Percentiles rank a stretch among this genome's conserved stretches.
Conservation (phyloP, 2,797 vertebrate species). For the Eulemur mongoz region DNA sequence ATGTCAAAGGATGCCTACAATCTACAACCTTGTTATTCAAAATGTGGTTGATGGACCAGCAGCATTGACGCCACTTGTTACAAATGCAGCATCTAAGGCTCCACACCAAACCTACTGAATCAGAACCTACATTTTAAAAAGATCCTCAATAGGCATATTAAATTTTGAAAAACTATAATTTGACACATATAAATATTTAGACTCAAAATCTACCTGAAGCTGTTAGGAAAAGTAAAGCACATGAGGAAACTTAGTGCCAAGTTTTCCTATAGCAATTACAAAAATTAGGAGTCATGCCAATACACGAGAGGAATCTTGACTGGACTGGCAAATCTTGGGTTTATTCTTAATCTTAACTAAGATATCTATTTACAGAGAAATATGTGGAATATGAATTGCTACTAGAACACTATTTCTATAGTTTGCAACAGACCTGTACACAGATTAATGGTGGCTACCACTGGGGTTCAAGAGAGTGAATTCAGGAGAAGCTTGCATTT, state of each 20-base stretch:
- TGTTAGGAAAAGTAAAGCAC: neutral
- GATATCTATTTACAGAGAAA: neutral
- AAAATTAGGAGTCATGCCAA: neutral
- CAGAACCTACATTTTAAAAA: neutral
- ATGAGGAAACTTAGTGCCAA: neutral
- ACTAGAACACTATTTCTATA: neutral
- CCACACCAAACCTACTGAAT: neutral
- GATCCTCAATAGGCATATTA: neutral
- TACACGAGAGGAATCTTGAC: neutral
- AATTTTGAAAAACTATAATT: neutral
- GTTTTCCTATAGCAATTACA: neutral
- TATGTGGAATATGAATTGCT: neutral
- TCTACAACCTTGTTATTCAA: neutral
- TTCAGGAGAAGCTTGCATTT: neutral
- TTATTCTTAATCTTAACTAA: conserved; percentile 2
- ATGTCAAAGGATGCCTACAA: neutral
- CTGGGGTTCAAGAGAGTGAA: neutral
- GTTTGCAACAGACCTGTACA: neutral
- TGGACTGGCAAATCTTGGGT: neutral
- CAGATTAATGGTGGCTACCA: neutral
- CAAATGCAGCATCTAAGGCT: neutral
- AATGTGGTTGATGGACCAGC: neutral
- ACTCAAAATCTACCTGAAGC: neutral
- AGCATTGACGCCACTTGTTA: neutral
- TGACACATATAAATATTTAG: neutral